Conservation (phyloP, 64 coral and sea anemone genomes). For the Actinia tenebrosa region DNA sequence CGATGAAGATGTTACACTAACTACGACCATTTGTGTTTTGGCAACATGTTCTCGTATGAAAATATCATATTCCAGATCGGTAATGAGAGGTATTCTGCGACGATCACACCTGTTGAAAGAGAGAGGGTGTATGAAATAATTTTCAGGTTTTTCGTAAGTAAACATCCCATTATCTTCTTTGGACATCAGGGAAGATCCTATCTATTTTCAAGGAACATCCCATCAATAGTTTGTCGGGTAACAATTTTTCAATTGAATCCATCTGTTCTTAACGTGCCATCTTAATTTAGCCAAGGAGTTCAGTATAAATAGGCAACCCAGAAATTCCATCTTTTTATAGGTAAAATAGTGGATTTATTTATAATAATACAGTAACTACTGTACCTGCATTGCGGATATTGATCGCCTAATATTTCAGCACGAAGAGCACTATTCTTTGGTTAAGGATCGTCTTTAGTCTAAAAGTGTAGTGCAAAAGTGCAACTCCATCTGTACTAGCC, state of each 20-base stretch:
- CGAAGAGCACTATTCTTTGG: conserved; percentile 61
- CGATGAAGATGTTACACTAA: conserved; percentile 95
- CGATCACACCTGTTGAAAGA: conserved; percentile 63
- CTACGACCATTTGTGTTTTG: conserved; percentile 79
- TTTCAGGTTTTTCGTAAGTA: neutral
- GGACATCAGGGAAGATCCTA: neutral
- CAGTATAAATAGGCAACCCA: no score
- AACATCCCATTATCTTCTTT: neutral
- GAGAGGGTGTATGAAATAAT: no score
- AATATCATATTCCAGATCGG: conserved; percentile 87
- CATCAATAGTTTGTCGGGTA: neutral
- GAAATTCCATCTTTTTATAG: no score
- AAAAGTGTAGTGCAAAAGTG: no score
- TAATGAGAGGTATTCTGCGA: conserved; percentile 76
- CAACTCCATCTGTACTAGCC: no score
- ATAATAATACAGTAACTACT: neutral
- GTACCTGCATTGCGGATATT: conserved; percentile 81
- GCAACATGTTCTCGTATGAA: conserved; percentile 90
- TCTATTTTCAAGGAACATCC: neutral
- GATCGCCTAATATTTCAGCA: conserved; percentile 62
- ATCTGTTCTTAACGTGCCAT: no score
- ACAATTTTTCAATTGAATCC: neutral
- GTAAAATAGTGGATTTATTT: no score
- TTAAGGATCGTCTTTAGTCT: conserved; percentile 10
- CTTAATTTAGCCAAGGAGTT: no score